Conservation (phyloP, 2,888 invertebrate genomes). For the Andricus quercusramuli region DNA sequence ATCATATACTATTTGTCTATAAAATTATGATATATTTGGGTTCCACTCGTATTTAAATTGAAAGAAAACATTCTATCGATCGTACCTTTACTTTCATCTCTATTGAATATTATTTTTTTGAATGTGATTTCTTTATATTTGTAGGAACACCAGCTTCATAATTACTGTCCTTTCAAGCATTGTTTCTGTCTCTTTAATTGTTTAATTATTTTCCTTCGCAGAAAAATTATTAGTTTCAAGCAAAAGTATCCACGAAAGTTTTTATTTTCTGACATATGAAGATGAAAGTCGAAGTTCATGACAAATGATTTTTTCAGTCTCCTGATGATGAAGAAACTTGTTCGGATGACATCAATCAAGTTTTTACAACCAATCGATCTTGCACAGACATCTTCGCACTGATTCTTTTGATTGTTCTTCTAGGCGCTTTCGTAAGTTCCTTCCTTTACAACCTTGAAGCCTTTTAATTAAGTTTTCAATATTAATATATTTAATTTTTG, state of each 20-base stretch:
- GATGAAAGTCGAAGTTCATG: background rate
- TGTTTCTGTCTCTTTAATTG: background rate
- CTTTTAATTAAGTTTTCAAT: background rate
- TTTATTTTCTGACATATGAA: background rate
- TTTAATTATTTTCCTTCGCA: background rate
- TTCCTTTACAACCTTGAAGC: background rate
- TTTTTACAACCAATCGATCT: constrained; percentile 69
- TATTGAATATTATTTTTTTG: background rate
- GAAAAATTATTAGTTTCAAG: background rate
- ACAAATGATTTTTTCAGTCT: constrained; percentile 58
- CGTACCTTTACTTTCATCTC: background rate
- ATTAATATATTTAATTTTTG: no score
- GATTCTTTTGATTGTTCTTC: constrained; percentile 62
- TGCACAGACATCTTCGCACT: constrained; percentile 69
- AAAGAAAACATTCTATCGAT: background rate
- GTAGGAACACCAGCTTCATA: background rate
- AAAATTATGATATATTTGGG: no score
- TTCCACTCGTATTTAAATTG: background rate
- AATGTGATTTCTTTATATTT: background rate
- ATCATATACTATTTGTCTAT: no score
- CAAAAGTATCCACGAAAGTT: background rate
- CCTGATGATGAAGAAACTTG: constrained; percentile 60
- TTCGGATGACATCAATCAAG: constrained; percentile 59
- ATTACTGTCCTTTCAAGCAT: background rate
- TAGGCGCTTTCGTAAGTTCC: constrained; percentile 69